Conservation (phyloP, 2,888 invertebrate genomes). For the Drosophila percnosoma region DNA sequence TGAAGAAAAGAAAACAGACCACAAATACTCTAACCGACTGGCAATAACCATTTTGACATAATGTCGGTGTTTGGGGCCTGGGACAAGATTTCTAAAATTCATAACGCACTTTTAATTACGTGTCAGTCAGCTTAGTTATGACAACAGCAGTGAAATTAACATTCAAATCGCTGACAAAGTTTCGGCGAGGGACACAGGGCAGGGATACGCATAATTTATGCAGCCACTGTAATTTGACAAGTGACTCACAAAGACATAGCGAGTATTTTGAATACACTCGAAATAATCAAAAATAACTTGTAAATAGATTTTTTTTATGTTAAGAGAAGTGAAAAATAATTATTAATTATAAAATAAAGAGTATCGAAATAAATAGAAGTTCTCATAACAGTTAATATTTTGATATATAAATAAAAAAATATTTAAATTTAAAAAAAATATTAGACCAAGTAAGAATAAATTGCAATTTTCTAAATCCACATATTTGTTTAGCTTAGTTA, state of each 20-base stretch:
- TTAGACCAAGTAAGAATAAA: background rate
- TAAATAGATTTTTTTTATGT: background rate
- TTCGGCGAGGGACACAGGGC: background rate
- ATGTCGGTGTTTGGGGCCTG: slow-evolving; percentile 28
- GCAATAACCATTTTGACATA: slow-evolving; percentile 31
- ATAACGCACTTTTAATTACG: slow-evolving; percentile 68
- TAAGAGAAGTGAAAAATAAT: background rate
- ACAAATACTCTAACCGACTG: background rate
- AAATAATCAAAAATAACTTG: background rate
- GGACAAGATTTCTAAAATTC: slow-evolving; percentile 34
- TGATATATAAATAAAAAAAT: background rate
- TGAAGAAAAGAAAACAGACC: background rate
- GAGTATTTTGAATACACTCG: slow-evolving; percentile 3
- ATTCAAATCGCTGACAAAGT: slow-evolving; percentile 51
- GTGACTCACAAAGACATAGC: slow-evolving; percentile 9
- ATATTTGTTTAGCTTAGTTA: no score
- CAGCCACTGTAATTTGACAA: slow-evolving; percentile 54
- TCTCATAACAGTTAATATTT: background rate
- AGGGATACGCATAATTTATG: slow-evolving; percentile 54
- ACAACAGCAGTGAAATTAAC: slow-evolving; percentile 52
- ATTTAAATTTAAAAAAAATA: background rate
- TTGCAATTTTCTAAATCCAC: background rate
- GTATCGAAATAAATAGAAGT: background rate
- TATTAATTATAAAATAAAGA: background rate
- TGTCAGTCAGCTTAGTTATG: slow-evolving; percentile 63